Evolutionary conservation across 2,113 vertebrate species (phyloP), one percentile per base, ranked within the genome.

Genomic region (Eira barbara): DNA sequence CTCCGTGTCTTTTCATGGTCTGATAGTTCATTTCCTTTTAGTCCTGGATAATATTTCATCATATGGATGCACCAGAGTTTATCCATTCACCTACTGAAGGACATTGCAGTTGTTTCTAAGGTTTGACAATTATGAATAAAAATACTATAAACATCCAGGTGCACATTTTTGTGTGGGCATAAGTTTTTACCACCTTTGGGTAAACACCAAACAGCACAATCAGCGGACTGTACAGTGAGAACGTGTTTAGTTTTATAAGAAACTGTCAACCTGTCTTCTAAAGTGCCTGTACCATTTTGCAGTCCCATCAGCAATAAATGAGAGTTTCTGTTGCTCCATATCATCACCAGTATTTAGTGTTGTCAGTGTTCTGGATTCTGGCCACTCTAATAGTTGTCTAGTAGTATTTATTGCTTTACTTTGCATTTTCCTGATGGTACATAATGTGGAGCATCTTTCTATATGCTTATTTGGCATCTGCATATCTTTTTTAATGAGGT

Each of bases 171-270:
- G 12, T 5, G 0, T 76, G 29, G 49, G 36, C 45, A 27, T 65
- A 89, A 63, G 34, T 96, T 89, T 96, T 89, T n/a, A 93, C 25
- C 23, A 74, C n/a, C n/a, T 87, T 88, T 93, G 76, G 45, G n/a
- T 57, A 93, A 88, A 76, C 31, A 45, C 15, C 17, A 88, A 88
- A 90, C 29, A 82, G 12, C 31, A 27, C 36, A 74, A 88, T 88
- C 36, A 74, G n/a, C 55, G 31, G 36, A 65, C 52, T 6, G 1
- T 73, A 42, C 42, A 21, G 27, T 65, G 82, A 88, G 65, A 89
- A 9, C 42, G 39, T 74, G 21, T 55, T 45, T 93, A 87, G 3
- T 65, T 96, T 88, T 93, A 36, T 83, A 76, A 65, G 15, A 93
- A 88, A 52, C 8, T 27, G 2, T 81, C 65, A 63, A 57, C 11